Evolutionary conservation across 2,888 invertebrate species (phyloP).

Genomic region (Agrotis exclamationis): DNA sequence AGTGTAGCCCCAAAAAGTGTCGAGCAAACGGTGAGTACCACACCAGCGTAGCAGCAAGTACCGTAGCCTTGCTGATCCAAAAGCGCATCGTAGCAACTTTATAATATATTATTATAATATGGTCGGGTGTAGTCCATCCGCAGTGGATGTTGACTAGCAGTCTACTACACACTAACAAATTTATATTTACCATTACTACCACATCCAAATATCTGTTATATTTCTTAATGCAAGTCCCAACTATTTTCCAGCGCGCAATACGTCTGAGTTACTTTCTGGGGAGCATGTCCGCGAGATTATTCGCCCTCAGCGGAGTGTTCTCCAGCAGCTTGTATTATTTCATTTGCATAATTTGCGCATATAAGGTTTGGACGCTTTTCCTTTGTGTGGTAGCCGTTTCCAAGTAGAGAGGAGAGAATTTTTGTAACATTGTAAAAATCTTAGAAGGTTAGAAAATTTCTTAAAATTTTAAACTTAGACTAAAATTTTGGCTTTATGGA

Average conservation of each 20-base stretch:
- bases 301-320: conserved; percentile 17
- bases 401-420: conserved; percentile 3
- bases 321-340: conserved; percentile 48
- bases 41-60: not conserved
- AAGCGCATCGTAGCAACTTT: not conserved
- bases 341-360: conserved; percentile 52
- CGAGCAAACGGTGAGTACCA: not conserved
- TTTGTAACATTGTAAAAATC: not conserved
- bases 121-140: no score
- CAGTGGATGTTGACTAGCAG: not conserved
- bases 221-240: not conserved
- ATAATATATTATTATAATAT: no score
- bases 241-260: conserved; percentile 43
- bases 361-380: conserved; percentile 20
- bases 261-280: conserved; percentile 50
- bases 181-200: conserved; percentile 8
- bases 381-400: conserved; percentile 27
- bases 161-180: no score
- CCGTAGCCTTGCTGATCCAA: no score
- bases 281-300: conserved; percentile 52
- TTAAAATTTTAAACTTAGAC: no score
- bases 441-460: not conserved
- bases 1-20: not conserved
- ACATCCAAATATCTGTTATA: conserved; percentile 4
- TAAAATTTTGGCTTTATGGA: no score